Evolutionary conservation across 2,113 vertebrate species (phyloP).

Genomic region (Triplophysa dalaica): DNA sequence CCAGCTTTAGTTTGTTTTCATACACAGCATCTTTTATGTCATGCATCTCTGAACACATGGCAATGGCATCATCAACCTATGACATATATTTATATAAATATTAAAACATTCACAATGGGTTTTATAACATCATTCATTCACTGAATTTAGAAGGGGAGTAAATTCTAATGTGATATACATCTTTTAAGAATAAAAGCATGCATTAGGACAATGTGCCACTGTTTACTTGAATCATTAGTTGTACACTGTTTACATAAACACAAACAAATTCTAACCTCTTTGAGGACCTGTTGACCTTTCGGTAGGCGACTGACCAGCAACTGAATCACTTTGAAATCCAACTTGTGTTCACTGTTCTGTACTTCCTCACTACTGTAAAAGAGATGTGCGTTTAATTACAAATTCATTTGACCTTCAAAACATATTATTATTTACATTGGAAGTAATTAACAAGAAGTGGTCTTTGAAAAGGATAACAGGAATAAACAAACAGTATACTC

Average conservation of each 20-base stretch:
- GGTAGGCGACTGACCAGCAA: constrained; percentile 69
- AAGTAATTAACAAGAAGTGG: not conserved
- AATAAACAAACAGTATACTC: not conserved
- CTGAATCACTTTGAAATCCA: constrained; percentile 72
- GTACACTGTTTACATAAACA: not conserved
- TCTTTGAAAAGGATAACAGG: not conserved
- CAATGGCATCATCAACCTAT: constrained; percentile 79
- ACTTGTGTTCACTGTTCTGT: constrained; percentile 55
- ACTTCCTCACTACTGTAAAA: constrained; percentile 52
- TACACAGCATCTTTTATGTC: constrained; percentile 80
- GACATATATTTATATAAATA: constrained; percentile 5
- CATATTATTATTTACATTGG: not conserved
- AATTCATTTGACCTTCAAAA: not conserved
- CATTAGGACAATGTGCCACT: not conserved
- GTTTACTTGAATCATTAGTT: not conserved
- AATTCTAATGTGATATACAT: too few relatives aligned
- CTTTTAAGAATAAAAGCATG: too few relatives aligned
- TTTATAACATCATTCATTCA: not conserved
- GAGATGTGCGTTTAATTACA: not conserved
- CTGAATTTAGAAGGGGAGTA: not conserved
- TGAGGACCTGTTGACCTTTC: constrained; percentile 75
- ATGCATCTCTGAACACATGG: constrained; percentile 80
- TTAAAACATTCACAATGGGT: not conserved
- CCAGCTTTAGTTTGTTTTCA: constrained; percentile 78
- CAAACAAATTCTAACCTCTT: constrained; percentile 69